Evolutionary conservation across 2,797 vertebrate genomes (phyloP), one percentile per base, ranked within the genome.

Genomic region (Chlorospingus semifuscus): DNA sequence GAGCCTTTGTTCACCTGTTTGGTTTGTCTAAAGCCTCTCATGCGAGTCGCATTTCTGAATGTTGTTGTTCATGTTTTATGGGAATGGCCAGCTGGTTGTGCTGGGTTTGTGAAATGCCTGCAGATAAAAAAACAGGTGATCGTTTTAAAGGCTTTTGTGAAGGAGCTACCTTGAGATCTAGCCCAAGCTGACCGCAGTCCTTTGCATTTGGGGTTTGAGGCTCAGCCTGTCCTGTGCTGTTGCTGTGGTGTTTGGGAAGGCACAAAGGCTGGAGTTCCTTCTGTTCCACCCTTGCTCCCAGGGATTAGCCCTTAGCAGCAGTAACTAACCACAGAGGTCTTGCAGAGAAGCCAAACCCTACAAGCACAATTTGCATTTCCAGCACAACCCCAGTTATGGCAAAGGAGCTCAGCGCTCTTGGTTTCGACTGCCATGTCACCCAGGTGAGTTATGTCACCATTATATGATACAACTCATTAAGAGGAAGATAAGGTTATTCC

Each of bases 1-100:
- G 77, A 84, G 47, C 47, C 78, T 94, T 93, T 91, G 49, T 94
- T 91, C 74, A 72, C 74, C 59, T 81, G n/a, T 41, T 90, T 55
- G 36, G 10, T 86, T 83, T 94, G 44, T 63, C 70, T 81, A 44
- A 83, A 82, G 61, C 24, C 59, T 90, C 76, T 94, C 52, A 36
- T 49, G 72, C 22, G 23, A 87, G 21, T 55, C 8, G 0, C 71
- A 42, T 81, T 92, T 91, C 76, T 85, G 72, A 77, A 52, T 53
- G 80, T 70, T 74, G 30, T 68, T 65, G 29, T 32, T 89, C 8
- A 2, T 34, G 30, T 50, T 34, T 83, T 91, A 68, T 69, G 55
- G 65, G 61, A 89, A 91, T 39, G 55, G 18, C 30, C 39, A 53
- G 42, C 39, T 83, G 53, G 2, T 60, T 89, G 32, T 55, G 56